Percentiles rank a stretch among this genome's conserved stretches.
Conservation (phyloP, 1,140 invertebrate species). For the Drosophila murphyi region DNA sequence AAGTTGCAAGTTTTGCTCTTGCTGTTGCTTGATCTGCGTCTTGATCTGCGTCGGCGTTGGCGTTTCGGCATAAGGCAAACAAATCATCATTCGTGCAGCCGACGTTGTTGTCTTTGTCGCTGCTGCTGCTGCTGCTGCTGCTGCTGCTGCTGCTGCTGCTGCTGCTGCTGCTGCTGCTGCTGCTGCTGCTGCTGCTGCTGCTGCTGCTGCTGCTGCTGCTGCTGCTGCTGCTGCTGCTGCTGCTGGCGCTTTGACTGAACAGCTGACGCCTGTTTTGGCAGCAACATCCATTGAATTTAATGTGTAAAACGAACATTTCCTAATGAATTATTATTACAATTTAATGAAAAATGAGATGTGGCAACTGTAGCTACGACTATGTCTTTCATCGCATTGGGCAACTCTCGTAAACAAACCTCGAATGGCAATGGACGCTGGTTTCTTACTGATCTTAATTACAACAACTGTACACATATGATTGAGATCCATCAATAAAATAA, state of each 20-base stretch:
- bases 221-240: no score
- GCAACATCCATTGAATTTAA: slow-evolving; percentile 36
- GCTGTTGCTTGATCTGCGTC: slow-evolving; percentile 20
- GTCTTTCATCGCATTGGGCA: slow-evolving; percentile 50
- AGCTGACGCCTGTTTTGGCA: slow-evolving; percentile 32
- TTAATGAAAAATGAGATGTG: slow-evolving; percentile 73
- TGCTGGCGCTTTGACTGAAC: neutral
- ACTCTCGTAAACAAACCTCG: slow-evolving; percentile 37
- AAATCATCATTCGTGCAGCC: slow-evolving; percentile 8
- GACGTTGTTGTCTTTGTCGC: slow-evolving; percentile 23
- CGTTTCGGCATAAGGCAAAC: slow-evolving; percentile 10
- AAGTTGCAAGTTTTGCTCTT: slow-evolving; percentile 27
- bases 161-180: no score
- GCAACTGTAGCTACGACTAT: slow-evolving; percentile 50
- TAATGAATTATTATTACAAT: slow-evolving; percentile 81
- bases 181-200: no score
- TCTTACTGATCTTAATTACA: slow-evolving; percentile 68
- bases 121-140: slow-evolving; percentile 1
- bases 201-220: no score
- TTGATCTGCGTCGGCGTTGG: slow-evolving; percentile 33
- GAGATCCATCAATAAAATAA: slow-evolving; percentile 48
- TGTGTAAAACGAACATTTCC: slow-evolving; percentile 53
- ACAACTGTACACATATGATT: slow-evolving; percentile 54
- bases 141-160: no score
- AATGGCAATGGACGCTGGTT: neutral